These are phyloP conservation scores for Pithys albifrons DNA, from an alignment of 2,113 vertebrate species.

Conservation along the genomic window DNA sequence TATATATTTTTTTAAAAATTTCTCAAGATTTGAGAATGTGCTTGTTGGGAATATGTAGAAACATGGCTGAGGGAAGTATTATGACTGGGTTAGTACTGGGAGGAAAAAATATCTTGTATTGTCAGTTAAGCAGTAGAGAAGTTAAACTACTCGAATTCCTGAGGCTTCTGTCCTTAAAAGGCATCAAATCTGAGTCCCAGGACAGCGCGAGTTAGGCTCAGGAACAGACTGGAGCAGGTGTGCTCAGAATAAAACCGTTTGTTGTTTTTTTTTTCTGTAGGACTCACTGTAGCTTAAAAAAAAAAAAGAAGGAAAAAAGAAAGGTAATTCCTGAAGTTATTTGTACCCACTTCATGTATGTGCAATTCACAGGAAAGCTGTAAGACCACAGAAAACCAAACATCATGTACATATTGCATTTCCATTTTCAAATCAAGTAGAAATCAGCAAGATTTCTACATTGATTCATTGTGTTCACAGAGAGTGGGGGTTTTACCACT, in stretches of 20 bases:
- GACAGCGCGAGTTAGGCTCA: background rate
- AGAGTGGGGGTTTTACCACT: background rate
- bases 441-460: background rate
- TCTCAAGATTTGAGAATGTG: background rate
- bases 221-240: background rate
- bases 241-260: background rate
- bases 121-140: background rate
- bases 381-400: background rate
- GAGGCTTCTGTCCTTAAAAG: background rate
- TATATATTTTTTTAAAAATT: background rate
- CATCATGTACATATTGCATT: background rate
- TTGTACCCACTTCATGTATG: background rate
- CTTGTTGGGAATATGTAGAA: background rate
- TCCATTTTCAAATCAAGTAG: background rate
- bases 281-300: background rate
- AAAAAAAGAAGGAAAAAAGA: background rate
- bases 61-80: background rate
- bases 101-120: fast-evolving
- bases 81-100: background rate
- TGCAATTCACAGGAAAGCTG: background rate
- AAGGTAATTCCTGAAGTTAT: background rate
- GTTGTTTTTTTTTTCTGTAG: background rate
- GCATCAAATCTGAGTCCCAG: background rate
- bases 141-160: background rate
- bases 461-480: background rate